Base-by-base conservation (phyloP, 2,797 vertebrate species). In the Siniperca obscura region DNA sequence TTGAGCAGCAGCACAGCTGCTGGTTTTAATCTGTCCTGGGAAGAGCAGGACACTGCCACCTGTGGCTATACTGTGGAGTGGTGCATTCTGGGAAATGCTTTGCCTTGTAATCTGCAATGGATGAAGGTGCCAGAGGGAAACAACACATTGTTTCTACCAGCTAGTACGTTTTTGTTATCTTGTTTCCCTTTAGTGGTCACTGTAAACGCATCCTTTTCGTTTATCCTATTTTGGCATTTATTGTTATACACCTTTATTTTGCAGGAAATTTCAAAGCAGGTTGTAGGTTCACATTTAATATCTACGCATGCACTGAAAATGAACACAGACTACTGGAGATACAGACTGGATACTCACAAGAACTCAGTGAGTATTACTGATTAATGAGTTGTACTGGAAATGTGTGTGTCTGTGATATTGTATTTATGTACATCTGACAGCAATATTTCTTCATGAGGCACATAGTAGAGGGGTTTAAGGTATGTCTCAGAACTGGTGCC, bases 11-110 rank as follows among this genome's bases (percentile, higher is more conserved):
- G 78, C 62, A 2, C 19, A 17, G 34, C 30, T 8, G 72, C 75
- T 12, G 95, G 94, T 14, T 92, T 98, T 80, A 76, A 70, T 66
- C 21, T 98, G 66, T 90, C 92, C 17, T 98, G 97, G 98, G 50
- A 87, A 0, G 56, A 83, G 13, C 57, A 30, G 9, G 89, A 86
- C 13, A 27, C 10, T n/a, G 71, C 70, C 1, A 90, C 90, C n/a
- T 90, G 94, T 52, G 94, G 95, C 56, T 97, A 97, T 5, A 85
- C 95, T 2, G 91, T 98, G 2, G 96, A 97, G 34, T 98, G 97
- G 98, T 97, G 94, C 90, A 84, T 79, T 48, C 55, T 64, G 55
- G 93, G 94, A 1, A 65, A 1, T 10, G 46, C 7, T 17, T 22
- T n/a, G 1, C 74, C 84, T n/a, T 96, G 96, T 89, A 81, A 84